Conservation (phyloP, 2,113 vertebrate genomes). For the Lagenorhynchus albirostris region DNA sequence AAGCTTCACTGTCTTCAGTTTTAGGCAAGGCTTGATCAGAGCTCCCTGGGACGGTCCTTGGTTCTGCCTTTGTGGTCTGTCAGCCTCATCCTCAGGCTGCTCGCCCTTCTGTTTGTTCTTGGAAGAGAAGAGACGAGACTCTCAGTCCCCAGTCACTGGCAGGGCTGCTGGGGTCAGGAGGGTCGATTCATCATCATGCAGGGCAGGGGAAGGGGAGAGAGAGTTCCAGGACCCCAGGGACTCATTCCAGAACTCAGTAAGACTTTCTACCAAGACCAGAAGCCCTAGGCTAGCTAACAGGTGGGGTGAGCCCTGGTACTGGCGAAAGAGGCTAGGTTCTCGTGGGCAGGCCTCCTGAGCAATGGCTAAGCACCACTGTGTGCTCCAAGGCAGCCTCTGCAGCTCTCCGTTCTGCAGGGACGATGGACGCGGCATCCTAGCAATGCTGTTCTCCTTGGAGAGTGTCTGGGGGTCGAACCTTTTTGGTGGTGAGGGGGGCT, state of each 20-base stretch:
- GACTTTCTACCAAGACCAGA: background rate
- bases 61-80: background rate
- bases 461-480: background rate
- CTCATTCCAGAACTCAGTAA: background rate
- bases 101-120: background rate
- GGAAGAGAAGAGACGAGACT: background rate
- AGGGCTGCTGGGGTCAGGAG: background rate
- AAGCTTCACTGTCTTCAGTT: background rate
- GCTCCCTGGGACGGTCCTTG: background rate
- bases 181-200: background rate
- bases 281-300: background rate
- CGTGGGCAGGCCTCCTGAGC: background rate
- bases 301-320: background rate
- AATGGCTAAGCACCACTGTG: no score
- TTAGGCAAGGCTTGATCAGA: background rate
- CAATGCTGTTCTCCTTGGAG: background rate
- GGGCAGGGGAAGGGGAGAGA: background rate
- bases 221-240: background rate
- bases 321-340: background rate
- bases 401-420: background rate
- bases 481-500: background rate
- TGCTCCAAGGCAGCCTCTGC: no score
- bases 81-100: background rate
- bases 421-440: accelerated
- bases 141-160: background rate